Evolutionary conservation across 2,113 vertebrate genomes (phyloP).

Genomic region (Coracopsis vasa): DNA sequence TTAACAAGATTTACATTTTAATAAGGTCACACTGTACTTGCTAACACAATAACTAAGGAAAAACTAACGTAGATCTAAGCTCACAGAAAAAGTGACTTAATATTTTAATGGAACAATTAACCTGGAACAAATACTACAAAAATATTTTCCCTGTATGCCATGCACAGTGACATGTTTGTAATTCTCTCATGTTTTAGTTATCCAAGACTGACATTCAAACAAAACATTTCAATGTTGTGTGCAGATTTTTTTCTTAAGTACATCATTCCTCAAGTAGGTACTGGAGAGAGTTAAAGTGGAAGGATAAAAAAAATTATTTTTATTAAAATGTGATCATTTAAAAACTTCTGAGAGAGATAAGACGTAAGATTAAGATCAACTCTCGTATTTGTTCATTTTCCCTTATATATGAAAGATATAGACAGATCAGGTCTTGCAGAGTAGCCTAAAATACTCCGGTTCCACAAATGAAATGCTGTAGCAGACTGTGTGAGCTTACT

Average conservation of each 20-base stretch:
- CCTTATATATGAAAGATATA: not conserved
- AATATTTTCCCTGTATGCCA: not conserved
- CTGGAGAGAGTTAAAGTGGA: not conserved
- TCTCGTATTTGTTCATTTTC: not conserved
- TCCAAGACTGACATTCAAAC: not conserved
- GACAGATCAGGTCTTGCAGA: not conserved
- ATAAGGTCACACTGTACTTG: not conserved
- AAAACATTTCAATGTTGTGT: not conserved
- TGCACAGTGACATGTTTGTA: not conserved
- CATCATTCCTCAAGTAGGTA: not conserved
- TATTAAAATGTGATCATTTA: not conserved
- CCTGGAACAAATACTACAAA: not conserved
- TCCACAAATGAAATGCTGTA: not conserved
- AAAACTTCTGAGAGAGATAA: not conserved
- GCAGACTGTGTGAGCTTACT: not conserved
- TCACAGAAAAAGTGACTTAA: not conserved
- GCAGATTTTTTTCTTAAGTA: not conserved
- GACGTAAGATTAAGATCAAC: not conserved
- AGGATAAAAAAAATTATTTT: not conserved
- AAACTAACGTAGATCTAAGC: not conserved
- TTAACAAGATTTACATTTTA: conserved; percentile 19
- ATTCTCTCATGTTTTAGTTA: not conserved
- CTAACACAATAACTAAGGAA: not conserved
- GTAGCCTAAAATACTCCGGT: not conserved
- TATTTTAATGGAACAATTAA: not conserved